These are phyloP conservation scores for Malaclemys terrapin DNA, from an alignment of 2,113 vertebrate genomes.

Conservation along the genomic window DNA sequence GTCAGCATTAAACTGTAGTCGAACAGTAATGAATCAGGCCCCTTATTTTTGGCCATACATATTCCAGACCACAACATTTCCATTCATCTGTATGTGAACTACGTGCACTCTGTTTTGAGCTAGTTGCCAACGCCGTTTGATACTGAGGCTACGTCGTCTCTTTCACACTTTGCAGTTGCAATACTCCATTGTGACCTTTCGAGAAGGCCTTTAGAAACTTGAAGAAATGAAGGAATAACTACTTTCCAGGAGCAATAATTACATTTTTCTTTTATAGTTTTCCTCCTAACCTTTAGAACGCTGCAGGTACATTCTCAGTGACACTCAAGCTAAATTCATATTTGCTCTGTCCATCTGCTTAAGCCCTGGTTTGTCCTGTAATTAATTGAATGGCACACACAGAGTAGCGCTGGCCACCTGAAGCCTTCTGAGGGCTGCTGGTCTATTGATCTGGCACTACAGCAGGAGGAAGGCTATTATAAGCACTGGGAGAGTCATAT, in stretches of 20 bases:
- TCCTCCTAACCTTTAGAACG: slow-evolving; percentile 17
- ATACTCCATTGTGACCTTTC: neutral
- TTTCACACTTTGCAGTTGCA: fast-evolving
- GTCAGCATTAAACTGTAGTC: neutral
- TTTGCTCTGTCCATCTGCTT: neutral
- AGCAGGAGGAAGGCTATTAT: neutral
- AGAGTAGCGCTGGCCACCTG: neutral
- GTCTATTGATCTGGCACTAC: slow-evolving; percentile 7
- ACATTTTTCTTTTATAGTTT: neutral
- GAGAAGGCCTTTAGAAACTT: neutral
- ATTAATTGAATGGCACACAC: slow-evolving; percentile 22
- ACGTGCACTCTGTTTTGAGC: neutral
- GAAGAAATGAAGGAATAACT: neutral
- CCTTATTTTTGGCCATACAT: neutral
- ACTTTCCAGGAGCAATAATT: neutral
- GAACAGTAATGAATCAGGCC: neutral
- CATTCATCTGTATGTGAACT: neutral
- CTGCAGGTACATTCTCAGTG: neutral
- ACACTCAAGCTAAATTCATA: neutral
- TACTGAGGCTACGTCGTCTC: fast-evolving
- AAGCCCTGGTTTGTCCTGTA: slow-evolving; percentile 16
- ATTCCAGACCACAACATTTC: neutral
- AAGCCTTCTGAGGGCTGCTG: neutral
- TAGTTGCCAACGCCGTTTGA: neutral
- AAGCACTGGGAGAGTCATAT: neutral